Conservation (phyloP, 2,888 invertebrate genomes). For the Drosophila mimetica region DNA sequence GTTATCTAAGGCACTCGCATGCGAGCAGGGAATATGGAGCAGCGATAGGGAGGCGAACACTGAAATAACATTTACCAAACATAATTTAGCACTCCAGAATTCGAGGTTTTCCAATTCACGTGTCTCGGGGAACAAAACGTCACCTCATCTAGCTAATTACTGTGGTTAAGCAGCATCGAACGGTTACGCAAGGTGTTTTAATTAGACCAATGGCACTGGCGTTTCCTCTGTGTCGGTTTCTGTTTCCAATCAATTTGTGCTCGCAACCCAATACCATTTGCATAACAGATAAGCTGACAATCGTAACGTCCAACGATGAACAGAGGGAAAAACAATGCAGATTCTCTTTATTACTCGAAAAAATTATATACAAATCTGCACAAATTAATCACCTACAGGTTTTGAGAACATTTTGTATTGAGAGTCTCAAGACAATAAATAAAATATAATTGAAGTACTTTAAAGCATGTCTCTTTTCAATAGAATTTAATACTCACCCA, state of each 20-base stretch:
- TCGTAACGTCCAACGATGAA: slow-evolving; percentile 14
- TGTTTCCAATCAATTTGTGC: slow-evolving; percentile 25
- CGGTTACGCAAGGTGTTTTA: slow-evolving; percentile 62
- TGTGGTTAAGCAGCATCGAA: slow-evolving; percentile 25
- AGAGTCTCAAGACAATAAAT: not conserved
- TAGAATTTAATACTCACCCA: not conserved
- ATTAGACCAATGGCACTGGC: slow-evolving; percentile 61
- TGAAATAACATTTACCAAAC: slow-evolving; percentile 46
- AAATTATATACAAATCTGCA: not conserved
- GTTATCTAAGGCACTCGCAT: slow-evolving; percentile 30
- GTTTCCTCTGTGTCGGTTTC: no score
- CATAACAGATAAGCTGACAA: slow-evolving; percentile 29
- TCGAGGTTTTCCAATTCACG: slow-evolving; percentile 3
- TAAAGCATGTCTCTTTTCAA: not conserved
- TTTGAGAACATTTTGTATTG: not conserved
- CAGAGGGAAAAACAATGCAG: not conserved
- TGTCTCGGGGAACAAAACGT: not conserved
- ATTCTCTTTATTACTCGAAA: not conserved
- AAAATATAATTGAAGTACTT: not conserved
- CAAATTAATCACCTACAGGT: not conserved
- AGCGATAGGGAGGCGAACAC: slow-evolving; percentile 17
- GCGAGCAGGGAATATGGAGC: not conserved
- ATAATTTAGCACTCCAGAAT: slow-evolving; percentile 58
- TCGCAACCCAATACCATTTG: slow-evolving; percentile 23
- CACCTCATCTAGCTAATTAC: slow-evolving; percentile 61